Evolutionary conservation across 1,140 invertebrate genomes (phyloP).

Genomic region (Chironomus striatipennis): DNA sequence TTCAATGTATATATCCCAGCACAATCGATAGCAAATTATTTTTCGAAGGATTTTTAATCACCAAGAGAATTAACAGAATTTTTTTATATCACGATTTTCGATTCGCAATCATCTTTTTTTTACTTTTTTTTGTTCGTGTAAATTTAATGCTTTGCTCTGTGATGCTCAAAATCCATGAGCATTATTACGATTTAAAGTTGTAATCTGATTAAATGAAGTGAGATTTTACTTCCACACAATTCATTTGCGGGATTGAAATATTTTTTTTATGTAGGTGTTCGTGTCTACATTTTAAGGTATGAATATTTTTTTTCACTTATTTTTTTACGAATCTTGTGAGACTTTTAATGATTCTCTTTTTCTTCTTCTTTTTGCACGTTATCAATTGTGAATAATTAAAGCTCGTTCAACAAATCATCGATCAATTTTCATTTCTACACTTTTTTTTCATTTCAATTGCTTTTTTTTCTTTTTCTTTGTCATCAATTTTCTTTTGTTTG

Average conservation of each 20-base stretch:
- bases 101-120: neutral
- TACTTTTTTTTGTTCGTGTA: too few relatives aligned
- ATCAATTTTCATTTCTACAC: constrained; percentile 9
- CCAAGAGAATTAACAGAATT: constrained; percentile 11
- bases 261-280: neutral
- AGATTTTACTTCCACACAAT: neutral
- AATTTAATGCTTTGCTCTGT: neutral
- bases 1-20: constrained; percentile 29
- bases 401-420: neutral
- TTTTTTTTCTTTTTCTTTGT: neutral
- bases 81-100: constrained; percentile 21
- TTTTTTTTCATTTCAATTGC: neutral
- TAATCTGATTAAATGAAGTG: neutral
- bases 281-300: neutral
- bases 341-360: neutral
- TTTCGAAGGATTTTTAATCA: constrained; percentile 27
- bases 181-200: constrained; percentile 3
- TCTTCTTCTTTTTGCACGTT: neutral
- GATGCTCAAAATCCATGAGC: constrained; percentile 10
- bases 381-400: constrained; percentile 15
- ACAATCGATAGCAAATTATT: constrained; percentile 28
- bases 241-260: neutral
- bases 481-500: neutral
- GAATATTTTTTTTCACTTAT: neutral
- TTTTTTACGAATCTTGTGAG: neutral